Evolutionary conservation across 2,888 invertebrate species (phyloP).

Genomic region (Pollenia labialis): DNA sequence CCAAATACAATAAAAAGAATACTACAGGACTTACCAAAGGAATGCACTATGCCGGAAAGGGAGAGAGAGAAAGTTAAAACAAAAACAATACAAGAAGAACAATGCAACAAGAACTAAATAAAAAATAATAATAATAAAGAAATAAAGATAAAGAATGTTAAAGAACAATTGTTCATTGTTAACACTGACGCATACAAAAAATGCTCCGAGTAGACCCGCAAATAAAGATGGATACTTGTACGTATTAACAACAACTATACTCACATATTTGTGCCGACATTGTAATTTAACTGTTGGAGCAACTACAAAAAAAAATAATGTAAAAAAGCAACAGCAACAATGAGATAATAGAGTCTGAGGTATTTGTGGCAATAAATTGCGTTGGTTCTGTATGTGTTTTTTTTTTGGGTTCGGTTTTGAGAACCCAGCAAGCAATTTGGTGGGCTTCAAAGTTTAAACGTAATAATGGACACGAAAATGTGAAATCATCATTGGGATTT

Average conservation of each 20-base stretch:
- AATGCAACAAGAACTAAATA: constrained; percentile 68
- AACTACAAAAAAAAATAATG: constrained; percentile 24
- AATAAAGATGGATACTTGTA: constrained; percentile 29
- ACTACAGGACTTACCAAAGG: constrained; percentile 33
- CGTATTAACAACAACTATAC: background rate
- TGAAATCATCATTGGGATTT: too few species aligned
- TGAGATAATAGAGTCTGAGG: constrained; percentile 67
- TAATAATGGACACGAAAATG: too few species aligned
- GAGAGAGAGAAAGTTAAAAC: constrained; percentile 15
- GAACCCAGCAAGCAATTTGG: background rate
- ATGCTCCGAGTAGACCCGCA: constrained; percentile 55
- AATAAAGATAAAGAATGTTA: constrained; percentile 59
- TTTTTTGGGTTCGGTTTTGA: background rate
- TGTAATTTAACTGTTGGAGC: constrained; percentile 33
- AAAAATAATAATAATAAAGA: constrained; percentile 53
- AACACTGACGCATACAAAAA: constrained; percentile 63
- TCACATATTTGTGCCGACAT: constrained; percentile 11
- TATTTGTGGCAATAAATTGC: constrained; percentile 74
- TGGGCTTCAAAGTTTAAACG: too few species aligned
- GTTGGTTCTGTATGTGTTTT: constrained; percentile 54
- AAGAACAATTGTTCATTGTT: constrained; percentile 67
- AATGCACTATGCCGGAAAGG: constrained; percentile 33
- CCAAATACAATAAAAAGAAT: constrained; percentile 38
- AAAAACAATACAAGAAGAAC: constrained; percentile 43
- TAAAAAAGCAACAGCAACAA: constrained; percentile 33